Base-by-base conservation (phyloP, 1,140 invertebrate species). In the Trichoplusia ni region DNA sequence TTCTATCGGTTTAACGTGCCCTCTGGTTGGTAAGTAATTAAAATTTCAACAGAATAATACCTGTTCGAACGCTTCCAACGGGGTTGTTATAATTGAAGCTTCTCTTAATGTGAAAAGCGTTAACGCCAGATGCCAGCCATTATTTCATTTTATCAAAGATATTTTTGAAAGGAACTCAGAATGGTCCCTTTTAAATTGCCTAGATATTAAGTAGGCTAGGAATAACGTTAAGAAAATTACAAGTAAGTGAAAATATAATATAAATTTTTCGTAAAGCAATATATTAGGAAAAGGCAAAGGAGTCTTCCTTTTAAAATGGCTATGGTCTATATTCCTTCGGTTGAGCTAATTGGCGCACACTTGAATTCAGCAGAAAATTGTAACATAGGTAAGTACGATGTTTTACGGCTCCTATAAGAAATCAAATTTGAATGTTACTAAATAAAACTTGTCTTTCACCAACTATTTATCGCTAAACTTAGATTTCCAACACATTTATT, bases 41-140 rank as follows among this genome's bases (percentile, higher is more conserved):
- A 29, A 64, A 58, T 64, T 58, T 58, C 23, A 38, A 47, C 23
- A 19, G 42, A 47, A 58, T 19, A 40, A 33, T 62, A 38, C 33
- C 31, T 49, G 51, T 49, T 49, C 38, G 23, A 33, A 38, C 25
- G 44, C 31, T 58, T 46, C 27, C 40, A 35, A 21, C 16, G 16
- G 27, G 25, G 31, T 37, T 51, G 33, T 27, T 62, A 37, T 35
- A 49, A 61, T 49, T 40, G 35, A 35, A 21, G 23, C 16, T 9
- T 44, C 38, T 21, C 31, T 33, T 53, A 53, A 56, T 56, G 21
- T 18, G 21, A 40, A 56, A 53, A 23, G 53, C 63, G 33, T 18
- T 29, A 47, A 58, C 27, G 42, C 63, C 53, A 64, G 63, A 64
- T 64, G 53, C 51, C 53, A 46, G 9, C 63, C 53, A 40, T 64